Evolutionary conservation across 2,113 vertebrate genomes (phyloP).

Genomic region (Sarotherodon lohbergeri): DNA sequence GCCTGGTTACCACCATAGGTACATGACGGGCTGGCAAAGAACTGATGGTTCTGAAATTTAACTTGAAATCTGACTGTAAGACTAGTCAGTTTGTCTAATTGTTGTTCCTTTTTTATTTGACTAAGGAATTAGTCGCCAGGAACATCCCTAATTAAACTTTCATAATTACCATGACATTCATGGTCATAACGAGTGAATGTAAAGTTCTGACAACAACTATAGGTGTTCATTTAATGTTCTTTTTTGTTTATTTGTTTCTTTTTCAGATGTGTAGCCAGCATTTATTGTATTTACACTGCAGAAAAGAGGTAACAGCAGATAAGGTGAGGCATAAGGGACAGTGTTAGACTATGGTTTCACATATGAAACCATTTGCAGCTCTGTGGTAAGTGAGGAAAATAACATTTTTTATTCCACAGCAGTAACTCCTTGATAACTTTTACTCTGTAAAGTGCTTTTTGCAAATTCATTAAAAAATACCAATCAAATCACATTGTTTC

Average conservation of each 20-base stretch:
- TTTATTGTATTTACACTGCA: background rate
- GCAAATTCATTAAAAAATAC: background rate
- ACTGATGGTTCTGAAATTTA: background rate
- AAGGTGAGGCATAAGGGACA: background rate
- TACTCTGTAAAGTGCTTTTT: background rate
- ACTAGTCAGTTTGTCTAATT: background rate
- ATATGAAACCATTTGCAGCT: background rate
- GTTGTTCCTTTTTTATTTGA: background rate
- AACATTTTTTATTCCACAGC: rapidly evolving
- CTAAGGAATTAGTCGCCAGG: rapidly evolving
- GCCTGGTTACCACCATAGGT: background rate
- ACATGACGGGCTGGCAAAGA: background rate
- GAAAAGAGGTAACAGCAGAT: rapidly evolving
- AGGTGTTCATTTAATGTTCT: background rate
- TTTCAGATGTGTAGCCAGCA: background rate
- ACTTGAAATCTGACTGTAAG: background rate
- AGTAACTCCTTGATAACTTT: background rate
- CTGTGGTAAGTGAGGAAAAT: background rate
- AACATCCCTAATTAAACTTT: background rate
- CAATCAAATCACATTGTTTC: background rate
- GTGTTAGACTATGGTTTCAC: background rate
- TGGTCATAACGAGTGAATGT: background rate
- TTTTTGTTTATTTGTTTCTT: background rate
- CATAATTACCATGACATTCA: background rate
- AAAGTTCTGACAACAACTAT: background rate